Conservation (phyloP, 1,140 invertebrate genomes). For the Trichomalopsis sarcophagae region DNA sequence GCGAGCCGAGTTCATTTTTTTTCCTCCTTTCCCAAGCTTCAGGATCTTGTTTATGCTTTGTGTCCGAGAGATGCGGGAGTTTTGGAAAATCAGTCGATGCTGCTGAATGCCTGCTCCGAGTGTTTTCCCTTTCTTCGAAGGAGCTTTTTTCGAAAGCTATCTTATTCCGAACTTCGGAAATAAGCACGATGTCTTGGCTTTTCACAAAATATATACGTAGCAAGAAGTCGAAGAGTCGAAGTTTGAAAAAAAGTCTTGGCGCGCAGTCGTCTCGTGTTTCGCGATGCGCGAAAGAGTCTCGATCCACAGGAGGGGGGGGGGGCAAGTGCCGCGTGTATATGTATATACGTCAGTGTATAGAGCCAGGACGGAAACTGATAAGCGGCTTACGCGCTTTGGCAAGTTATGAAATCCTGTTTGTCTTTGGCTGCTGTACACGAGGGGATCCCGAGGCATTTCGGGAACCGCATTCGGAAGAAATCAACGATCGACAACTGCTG, state of each 20-base stretch:
- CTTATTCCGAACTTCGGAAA: too few relatives aligned
- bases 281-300: too few relatives aligned
- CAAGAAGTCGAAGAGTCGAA: too few relatives aligned
- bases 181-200: too few relatives aligned
- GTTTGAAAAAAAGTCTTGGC: too few relatives aligned
- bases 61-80: neutral
- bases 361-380: neutral
- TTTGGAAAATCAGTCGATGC: neutral
- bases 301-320: too few relatives aligned
- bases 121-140: neutral
- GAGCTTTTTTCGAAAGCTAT: too few relatives aligned
- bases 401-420: conserved; percentile 39
- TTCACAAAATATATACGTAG: too few relatives aligned
- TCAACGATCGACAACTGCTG: neutral
- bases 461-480: neutral
- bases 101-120: too few relatives aligned
- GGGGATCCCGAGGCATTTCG: neutral
- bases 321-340: neutral
- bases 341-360: neutral
- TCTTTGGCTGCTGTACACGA: neutral
- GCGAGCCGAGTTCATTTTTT: neutral
- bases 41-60: conserved; percentile 19
- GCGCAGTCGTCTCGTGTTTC: too few relatives aligned
- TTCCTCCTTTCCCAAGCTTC: neutral
- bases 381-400: conserved; percentile 41